Evolutionary conservation across 1,140 invertebrate genomes (phyloP).

Genomic region (Planococcus citri): DNA sequence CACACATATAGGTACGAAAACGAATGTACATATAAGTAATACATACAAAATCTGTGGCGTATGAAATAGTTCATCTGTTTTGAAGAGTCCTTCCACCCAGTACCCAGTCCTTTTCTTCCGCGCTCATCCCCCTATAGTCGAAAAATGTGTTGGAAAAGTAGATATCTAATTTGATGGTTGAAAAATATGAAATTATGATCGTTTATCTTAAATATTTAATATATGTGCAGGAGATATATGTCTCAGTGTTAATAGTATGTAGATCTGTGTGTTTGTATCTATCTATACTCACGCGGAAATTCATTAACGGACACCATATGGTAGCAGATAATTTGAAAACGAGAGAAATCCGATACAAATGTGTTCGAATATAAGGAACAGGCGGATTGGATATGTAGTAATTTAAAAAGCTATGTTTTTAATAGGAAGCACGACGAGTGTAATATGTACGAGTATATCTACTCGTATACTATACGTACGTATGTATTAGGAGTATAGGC

Average conservation of each 20-base stretch:
- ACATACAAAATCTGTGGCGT: neutral
- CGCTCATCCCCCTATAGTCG: no score
- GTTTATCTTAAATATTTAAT: neutral
- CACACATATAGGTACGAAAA: no score
- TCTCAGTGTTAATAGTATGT: neutral
- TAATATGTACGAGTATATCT: neutral
- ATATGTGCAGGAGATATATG: neutral
- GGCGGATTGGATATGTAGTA: neutral
- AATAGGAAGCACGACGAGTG: neutral
- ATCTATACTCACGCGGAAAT: no score
- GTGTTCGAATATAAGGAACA: neutral
- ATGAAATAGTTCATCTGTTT: neutral
- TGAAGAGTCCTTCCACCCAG: no score
- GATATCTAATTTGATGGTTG: no score
- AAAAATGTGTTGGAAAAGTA: no score
- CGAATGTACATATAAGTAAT: no score
- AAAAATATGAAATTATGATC: neutral
- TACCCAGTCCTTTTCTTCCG: no score
- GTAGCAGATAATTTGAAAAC: neutral
- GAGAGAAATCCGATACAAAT: conserved; percentile 6
- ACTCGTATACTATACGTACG: no score
- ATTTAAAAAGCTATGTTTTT: neutral
- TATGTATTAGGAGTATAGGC: no score
- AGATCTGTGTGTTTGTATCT: no score
- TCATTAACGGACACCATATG: neutral